Base-by-base conservation (phyloP, 2,797 vertebrate species). In the Threskiornis aethiopicus region DNA sequence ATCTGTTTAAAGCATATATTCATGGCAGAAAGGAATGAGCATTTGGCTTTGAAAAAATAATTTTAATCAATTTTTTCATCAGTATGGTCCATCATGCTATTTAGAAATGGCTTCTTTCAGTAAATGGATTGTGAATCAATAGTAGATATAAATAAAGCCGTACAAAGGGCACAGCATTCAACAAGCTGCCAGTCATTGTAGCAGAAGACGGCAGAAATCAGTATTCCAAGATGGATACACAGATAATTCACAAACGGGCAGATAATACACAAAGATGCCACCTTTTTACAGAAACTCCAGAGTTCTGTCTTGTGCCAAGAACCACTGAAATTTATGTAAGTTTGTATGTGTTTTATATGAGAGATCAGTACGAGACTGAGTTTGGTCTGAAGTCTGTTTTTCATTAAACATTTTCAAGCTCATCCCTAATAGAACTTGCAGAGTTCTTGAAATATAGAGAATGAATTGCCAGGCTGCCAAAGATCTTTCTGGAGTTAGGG, bases 91-190 rank as follows among this genome's bases (percentile, higher is more conserved):
- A 95, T 70, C 49, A 29, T 6, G 13, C 70, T 93, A 87, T 96
- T 97, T 87, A 97, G 96, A 95, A 98, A 96, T 92, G 75, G 76
- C 93, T 98, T 97, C 86, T 96, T 97, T 97, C 89, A 96, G 81
- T 96, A 98, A 97, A 89, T 96, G 94, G 91, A 93, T 54, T 70
- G 41, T 65, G 71, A 97, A 97, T 98, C 97, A 95, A 97, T 98
- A 98, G 62, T 55, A 82, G 72, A 83, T 88, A 96, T 85, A 97
- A 97, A 96, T 79, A 95, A 92, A 69, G 84, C 86, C 90, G 92
- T 87, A 94, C 82, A 84, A 96, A 87, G 87, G 90, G 92, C 78
- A 92, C 39, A 94, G 69, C 69, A 87, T 58, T 89, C 95, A 97
- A 96, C 66, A 90, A 95, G 54, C 51, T 97, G 97, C 92, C 91